These are phyloP conservation scores for Druceiella hillmani DNA, from an alignment of 2,888 invertebrate genomes.

Conservation along the genomic window DNA sequence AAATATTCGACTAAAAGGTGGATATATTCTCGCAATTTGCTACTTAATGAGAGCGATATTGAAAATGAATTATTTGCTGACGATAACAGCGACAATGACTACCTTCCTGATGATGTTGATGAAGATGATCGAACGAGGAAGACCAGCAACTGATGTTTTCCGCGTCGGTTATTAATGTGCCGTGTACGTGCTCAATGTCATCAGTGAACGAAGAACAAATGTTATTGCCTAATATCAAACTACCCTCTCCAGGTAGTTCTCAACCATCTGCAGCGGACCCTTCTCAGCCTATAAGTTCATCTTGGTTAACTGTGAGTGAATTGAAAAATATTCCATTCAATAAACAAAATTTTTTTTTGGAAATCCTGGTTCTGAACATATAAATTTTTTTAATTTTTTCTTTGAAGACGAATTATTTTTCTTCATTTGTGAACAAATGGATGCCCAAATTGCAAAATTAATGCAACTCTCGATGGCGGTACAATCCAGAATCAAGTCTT, in stretches of 20 bases:
- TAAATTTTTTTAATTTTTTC: conserved; percentile 3
- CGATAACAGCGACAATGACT: background rate
- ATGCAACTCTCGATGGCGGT: conserved; percentile 1
- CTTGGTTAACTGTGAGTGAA: conserved; percentile 2
- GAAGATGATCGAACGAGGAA: conserved; percentile 4
- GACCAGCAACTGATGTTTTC: conserved; percentile 4
- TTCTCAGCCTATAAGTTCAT: conserved; percentile 2
- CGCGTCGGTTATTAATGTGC: conserved; percentile 3
- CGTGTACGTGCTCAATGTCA: conserved; percentile 2
- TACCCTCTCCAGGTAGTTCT: no score
- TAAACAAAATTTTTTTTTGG: conserved; percentile 5
- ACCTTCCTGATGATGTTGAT: conserved; percentile 2
- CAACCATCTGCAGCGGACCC: no score
- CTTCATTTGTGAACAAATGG: conserved; percentile 5
- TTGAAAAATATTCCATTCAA: conserved; percentile 2
- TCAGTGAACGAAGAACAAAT: conserved; percentile 3
- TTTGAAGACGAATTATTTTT: conserved; percentile 5
- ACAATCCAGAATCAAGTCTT: conserved; percentile 2
- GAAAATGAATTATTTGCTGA: conserved; percentile 6
- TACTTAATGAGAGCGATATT: conserved; percentile 3
- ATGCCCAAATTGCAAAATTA: conserved; percentile 4
- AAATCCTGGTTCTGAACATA: conserved; percentile 4
- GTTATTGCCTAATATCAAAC: conserved; percentile 1
- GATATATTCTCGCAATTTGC: conserved; percentile 2
- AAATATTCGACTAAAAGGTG: conserved; percentile 3